Conservation (phyloP, 2,113 vertebrate genomes). For the Menidia beryllina region DNA sequence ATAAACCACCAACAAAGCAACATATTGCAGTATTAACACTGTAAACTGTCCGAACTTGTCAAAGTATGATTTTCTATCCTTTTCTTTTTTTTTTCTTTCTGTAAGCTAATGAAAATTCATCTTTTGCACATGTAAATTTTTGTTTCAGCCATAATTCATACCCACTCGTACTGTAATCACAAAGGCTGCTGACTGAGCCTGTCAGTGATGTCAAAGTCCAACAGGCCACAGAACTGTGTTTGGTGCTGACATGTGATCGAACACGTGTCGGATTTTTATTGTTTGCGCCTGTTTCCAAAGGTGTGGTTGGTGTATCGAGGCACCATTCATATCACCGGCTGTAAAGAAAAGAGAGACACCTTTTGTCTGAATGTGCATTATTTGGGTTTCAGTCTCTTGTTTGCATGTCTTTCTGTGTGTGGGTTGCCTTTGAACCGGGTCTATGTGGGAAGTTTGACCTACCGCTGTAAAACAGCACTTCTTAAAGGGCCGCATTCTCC, state of each 20-base stretch:
- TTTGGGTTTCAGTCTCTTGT: conserved; percentile 3
- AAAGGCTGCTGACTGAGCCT: conserved; percentile 9
- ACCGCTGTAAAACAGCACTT: not conserved
- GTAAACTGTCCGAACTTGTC: not conserved
- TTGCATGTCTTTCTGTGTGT: not conserved
- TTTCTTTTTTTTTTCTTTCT: not conserved
- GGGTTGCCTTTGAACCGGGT: not conserved
- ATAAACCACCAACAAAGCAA: conserved; percentile 40
- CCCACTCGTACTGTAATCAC: conserved; percentile 32
- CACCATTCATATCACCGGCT: not conserved
- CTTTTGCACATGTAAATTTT: not conserved
- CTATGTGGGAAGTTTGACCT: not conserved
- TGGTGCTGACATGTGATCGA: not conserved
- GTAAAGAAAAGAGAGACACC: not conserved
- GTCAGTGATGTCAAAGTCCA: conserved; percentile 8
- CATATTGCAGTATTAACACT: not conserved
- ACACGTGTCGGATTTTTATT: not conserved
- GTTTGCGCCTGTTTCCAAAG: not conserved
- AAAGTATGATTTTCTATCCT: too few species aligned
- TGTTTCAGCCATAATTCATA: conserved; percentile 40
- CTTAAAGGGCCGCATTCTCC: not conserved
- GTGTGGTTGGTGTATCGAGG: not conserved
- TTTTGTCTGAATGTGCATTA: not conserved
- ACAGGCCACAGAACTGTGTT: conserved; percentile 7
- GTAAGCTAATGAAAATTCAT: not conserved